Conservation (phyloP, 2,113 vertebrate genomes). For the Oncorhynchus gorbuscha region DNA sequence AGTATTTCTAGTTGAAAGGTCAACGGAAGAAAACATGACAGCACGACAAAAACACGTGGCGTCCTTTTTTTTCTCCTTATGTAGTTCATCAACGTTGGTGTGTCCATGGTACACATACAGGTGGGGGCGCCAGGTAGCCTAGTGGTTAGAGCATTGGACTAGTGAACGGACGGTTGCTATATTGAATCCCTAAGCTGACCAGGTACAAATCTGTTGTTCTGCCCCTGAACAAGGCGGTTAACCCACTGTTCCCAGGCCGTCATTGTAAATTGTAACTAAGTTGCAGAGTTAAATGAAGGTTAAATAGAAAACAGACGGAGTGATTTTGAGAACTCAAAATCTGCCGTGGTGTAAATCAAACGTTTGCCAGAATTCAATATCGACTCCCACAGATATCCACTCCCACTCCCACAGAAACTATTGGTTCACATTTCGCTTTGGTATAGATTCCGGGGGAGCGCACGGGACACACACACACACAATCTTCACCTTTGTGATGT, state of each 20-base stretch:
- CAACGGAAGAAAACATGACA: slow-evolving; percentile 59
- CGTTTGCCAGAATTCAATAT: not conserved
- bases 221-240: no score
- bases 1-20: slow-evolving; percentile 69
- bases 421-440: not conserved
- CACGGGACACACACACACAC: not conserved
- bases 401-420: not conserved
- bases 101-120: slow-evolving; percentile 3
- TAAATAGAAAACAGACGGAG: not conserved
- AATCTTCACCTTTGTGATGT: not conserved
- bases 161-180: no score
- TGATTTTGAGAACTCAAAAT: not conserved
- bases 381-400: not conserved
- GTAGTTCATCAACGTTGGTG: slow-evolving; percentile 36
- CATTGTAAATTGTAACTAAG: no score
- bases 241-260: no score
- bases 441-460: no score
- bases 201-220: no score
- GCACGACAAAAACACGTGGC: slow-evolving; percentile 35
- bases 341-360: not conserved
- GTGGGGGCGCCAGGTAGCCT: no score
- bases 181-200: no score
- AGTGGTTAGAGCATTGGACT: no score
- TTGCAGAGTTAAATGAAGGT: no score
- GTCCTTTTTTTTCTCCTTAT: slow-evolving; percentile 26